These are phyloP conservation scores for Physeter macrocephalus DNA, from an alignment of 2,113 vertebrate species.

Conservation along the genomic window DNA sequence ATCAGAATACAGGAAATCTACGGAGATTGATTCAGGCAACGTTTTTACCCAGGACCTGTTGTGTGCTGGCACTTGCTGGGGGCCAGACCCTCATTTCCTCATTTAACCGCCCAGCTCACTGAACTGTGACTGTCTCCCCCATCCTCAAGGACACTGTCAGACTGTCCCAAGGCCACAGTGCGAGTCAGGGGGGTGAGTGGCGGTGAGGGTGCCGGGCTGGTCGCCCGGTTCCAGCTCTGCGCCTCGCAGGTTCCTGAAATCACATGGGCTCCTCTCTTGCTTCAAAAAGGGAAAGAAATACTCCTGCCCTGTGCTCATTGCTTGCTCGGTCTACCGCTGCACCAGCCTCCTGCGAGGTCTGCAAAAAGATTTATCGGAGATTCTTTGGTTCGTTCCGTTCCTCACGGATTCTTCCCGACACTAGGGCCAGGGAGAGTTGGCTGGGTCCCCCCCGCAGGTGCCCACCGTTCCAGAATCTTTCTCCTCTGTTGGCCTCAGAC, in stretches of 20 bases:
- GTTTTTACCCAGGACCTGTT: fast-evolving
- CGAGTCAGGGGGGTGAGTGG: background rate
- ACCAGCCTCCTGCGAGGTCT: background rate
- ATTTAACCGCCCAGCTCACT: too few species aligned
- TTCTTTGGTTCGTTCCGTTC: background rate
- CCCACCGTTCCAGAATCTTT: background rate
- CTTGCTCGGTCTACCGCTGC: background rate
- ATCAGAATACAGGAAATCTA: background rate
- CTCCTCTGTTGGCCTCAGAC: background rate
- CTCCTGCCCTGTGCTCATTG: fast-evolving
- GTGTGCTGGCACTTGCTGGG: background rate
- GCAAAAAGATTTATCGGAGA: background rate
- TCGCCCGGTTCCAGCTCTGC: background rate
- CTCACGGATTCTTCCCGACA: background rate
- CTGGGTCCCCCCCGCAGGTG: background rate
- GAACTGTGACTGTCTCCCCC: background rate
- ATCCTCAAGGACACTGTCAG: background rate
- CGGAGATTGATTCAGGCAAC: fast-evolving
- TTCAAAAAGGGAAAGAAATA: background rate
- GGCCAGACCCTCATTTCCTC: background rate
- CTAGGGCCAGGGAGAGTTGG: background rate
- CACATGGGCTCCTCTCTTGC: fast-evolving
- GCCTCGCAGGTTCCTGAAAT: background rate
- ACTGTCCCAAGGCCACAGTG: background rate
- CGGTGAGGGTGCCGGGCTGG: background rate